phyloP scores from a whole-genome alignment of 2,888 invertebrate genomes.

The Leptogaster cylindrica region DNA sequence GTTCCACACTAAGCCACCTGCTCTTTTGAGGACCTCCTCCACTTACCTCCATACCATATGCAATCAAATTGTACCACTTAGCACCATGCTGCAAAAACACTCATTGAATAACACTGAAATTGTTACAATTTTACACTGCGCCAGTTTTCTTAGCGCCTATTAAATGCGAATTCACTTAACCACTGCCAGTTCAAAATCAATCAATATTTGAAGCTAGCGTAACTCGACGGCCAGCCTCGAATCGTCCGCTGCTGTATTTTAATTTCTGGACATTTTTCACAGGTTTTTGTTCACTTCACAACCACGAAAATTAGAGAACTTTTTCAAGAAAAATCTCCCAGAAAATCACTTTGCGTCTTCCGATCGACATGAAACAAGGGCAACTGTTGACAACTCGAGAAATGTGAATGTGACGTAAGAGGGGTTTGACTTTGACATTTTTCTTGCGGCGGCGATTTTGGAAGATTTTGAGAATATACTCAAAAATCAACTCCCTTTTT shows the following conservation, averaged over 20 bases:
- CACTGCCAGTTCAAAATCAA: not conserved
- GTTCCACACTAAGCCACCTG: too few species aligned
- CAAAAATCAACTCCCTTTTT: too few species aligned
- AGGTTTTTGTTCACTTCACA: not conserved
- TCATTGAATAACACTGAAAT: not conserved
- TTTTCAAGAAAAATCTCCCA: not conserved
- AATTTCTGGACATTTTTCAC: not conserved
- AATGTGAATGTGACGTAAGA: too few species aligned
- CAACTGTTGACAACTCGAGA: too few species aligned
- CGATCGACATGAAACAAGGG: too few species aligned
- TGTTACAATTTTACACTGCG: not conserved
- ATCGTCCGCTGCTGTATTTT: not conserved
- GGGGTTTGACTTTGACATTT: too few species aligned
- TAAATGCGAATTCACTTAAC: not conserved
- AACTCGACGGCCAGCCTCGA: not conserved
- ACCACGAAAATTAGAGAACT: not conserved
- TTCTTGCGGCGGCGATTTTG: too few species aligned
- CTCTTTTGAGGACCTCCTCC: not conserved
- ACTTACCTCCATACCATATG: slow-evolving; percentile 13
- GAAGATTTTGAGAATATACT: too few species aligned
- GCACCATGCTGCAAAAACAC: slow-evolving; percentile 22
- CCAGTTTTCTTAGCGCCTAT: slow-evolving; percentile 4
- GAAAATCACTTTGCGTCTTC: too few species aligned
- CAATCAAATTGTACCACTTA: slow-evolving; percentile 29
- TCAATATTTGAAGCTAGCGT: not conserved